Conservation (phyloP, 1,140 invertebrate genomes). For the Papilio helenus region DNA sequence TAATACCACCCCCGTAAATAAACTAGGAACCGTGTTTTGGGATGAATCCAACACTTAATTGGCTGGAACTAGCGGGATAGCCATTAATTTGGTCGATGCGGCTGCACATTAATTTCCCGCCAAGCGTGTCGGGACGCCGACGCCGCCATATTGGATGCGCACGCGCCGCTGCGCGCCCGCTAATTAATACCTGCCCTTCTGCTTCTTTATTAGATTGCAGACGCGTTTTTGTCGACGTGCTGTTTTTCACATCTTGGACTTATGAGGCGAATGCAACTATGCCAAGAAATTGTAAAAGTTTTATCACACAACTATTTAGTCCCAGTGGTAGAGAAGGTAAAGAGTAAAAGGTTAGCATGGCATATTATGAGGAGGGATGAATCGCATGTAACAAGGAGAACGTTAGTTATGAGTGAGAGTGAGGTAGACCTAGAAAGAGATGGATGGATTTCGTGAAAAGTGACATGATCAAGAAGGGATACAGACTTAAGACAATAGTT, state of each 20-base stretch:
- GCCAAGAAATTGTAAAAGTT: neutral
- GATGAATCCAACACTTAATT: slow-evolving; percentile 33
- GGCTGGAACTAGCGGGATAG: slow-evolving; percentile 28
- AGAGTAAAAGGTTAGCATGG: no score
- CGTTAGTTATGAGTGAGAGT: no score
- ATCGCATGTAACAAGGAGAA: no score
- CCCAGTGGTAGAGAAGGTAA: no score
- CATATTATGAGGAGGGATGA: no score
- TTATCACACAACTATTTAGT: no score
- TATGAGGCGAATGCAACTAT: neutral
- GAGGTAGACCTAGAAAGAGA: no score
- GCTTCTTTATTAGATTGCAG: slow-evolving; percentile 68
- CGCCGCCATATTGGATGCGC: slow-evolving; percentile 60
- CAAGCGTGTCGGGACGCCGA: slow-evolving; percentile 30
- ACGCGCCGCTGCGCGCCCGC: slow-evolving; percentile 64
- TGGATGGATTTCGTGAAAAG: no score
- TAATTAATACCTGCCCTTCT: slow-evolving; percentile 73
- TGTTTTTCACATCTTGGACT: slow-evolving; percentile 47
- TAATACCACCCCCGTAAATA: slow-evolving; percentile 24
- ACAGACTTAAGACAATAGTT: no score
- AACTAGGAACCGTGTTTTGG: slow-evolving; percentile 35
- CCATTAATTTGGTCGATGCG: slow-evolving; percentile 37
- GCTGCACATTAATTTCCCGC: slow-evolving; percentile 36
- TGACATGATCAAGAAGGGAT: no score
- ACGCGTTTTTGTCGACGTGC: slow-evolving; percentile 63